These are phyloP conservation scores for Epinotia nisella DNA, from an alignment of 2,888 invertebrate genomes.

Conservation along the genomic window DNA sequence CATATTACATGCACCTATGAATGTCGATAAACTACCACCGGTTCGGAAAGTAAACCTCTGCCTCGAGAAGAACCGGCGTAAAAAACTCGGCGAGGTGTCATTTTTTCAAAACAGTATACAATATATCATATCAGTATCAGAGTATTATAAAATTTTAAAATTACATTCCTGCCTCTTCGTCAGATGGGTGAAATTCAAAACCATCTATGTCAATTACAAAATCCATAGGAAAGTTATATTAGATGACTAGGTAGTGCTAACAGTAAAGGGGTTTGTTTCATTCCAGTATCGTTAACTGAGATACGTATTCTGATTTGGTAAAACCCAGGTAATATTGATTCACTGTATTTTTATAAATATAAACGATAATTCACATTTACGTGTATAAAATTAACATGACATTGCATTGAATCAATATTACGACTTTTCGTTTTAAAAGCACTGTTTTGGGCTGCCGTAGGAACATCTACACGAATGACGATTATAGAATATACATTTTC, in stretches of 20 bases:
- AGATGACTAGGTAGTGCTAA: conserved; percentile 9
- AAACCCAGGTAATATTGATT: conserved; percentile 17
- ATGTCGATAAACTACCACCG: too few species aligned
- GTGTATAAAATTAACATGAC: background rate
- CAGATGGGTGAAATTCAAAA: background rate
- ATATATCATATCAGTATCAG: too few species aligned
- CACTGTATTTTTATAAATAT: background rate
- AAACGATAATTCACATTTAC: background rate
- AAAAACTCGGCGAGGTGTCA: too few species aligned
- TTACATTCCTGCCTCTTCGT: too few species aligned
- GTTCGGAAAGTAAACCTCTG: too few species aligned
- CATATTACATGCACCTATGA: too few species aligned
- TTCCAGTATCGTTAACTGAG: background rate
- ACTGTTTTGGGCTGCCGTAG: conserved; percentile 36
- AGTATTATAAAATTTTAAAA: too few species aligned
- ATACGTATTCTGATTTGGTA: background rate
- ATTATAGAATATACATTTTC: conserved; percentile 9
- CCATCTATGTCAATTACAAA: background rate
- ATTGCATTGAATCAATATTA: conserved; percentile 20
- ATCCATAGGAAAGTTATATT: conserved; percentile 15
- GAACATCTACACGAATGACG: conserved; percentile 18
- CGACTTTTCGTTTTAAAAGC: background rate
- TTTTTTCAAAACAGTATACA: too few species aligned
- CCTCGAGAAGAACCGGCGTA: too few species aligned
- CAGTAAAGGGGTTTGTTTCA: conserved; percentile 10